These are phyloP conservation scores for Tinamus guttatus DNA, from an alignment of 2,113 vertebrate species.

Conservation along the genomic window DNA sequence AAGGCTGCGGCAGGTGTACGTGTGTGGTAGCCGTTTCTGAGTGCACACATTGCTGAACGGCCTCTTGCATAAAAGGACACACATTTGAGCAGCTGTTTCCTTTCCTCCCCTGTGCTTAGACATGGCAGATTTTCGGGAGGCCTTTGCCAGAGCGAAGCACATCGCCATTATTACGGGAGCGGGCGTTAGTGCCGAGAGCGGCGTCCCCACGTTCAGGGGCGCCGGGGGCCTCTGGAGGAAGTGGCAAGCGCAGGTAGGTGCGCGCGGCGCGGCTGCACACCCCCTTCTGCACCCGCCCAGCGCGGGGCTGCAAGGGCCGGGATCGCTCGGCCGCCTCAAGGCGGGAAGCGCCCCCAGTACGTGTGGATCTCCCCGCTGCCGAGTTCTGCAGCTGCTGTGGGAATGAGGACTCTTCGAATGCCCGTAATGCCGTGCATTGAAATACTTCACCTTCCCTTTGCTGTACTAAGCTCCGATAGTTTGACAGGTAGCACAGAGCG, in stretches of 20 bases:
- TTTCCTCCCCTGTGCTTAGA: constrained; percentile 68
- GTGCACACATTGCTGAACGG: fast-evolving
- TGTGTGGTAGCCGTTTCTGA: neutral
- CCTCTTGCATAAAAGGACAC: fast-evolving
- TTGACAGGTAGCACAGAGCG: neutral
- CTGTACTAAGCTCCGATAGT: neutral
- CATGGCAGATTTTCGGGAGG: constrained; percentile 89
- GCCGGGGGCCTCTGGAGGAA: constrained; percentile 92
- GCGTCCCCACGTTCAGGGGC: constrained; percentile 92
- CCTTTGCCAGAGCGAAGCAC: constrained; percentile 91
- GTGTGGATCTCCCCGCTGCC: too few species aligned
- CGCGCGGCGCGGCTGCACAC: fast-evolving
- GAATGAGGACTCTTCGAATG: neutral
- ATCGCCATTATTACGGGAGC: constrained; percentile 93
- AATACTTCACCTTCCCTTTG: neutral
- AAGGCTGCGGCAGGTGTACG: fast-evolving
- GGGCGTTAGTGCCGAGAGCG: constrained; percentile 92
- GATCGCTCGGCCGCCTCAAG: neutral
- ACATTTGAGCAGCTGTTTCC: neutral
- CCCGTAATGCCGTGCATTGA: neutral
- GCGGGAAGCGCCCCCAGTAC: neutral
- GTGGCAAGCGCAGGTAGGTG: constrained; percentile 91
- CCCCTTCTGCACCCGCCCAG: fast-evolving
- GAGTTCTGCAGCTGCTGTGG: neutral
- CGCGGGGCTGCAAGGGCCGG: fast-evolving